Evolutionary conservation across 2,797 vertebrate species (phyloP).

Genomic region (Anguilla anguilla): DNA sequence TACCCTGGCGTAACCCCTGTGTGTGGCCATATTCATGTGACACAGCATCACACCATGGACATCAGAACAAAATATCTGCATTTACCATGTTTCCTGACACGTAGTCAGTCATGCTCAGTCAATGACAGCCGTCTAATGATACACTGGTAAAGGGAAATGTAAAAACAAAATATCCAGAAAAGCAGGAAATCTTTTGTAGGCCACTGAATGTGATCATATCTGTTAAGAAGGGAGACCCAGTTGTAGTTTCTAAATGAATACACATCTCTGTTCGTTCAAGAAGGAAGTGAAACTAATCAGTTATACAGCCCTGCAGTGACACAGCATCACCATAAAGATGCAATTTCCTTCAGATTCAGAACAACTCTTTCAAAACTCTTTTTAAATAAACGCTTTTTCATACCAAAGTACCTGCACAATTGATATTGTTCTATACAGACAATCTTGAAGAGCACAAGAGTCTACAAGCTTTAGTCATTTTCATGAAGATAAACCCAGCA

Average conservation of each 20-base stretch:
- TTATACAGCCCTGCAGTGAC: slow-evolving; percentile 38
- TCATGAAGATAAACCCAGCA: background rate
- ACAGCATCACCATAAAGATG: slow-evolving; percentile 19
- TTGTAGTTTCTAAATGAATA: slow-evolving; percentile 9
- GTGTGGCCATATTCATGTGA: slow-evolving; percentile 15
- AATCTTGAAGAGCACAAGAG: background rate
- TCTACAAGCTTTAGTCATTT: background rate
- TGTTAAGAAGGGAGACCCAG: background rate
- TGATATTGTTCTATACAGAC: background rate
- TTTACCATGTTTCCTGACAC: slow-evolving; percentile 16
- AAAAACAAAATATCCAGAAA: background rate
- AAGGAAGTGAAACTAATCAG: slow-evolving; percentile 73
- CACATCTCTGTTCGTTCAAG: slow-evolving; percentile 37
- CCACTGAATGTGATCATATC: background rate
- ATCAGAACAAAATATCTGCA: background rate
- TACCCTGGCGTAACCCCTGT: background rate
- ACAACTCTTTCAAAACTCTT: background rate
- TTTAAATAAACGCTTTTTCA: background rate
- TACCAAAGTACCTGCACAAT: background rate
- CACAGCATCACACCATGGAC: slow-evolving; percentile 16
- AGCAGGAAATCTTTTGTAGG: background rate
- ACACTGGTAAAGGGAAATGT: background rate
- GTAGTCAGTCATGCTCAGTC: background rate
- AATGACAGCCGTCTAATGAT: background rate
- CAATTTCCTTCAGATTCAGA: slow-evolving; percentile 7